A percentile compares a stretch with the other conserved stretches of the same genome.
Conservation (phyloP, 2,888 invertebrate genomes). For the Acheta domesticus region DNA sequence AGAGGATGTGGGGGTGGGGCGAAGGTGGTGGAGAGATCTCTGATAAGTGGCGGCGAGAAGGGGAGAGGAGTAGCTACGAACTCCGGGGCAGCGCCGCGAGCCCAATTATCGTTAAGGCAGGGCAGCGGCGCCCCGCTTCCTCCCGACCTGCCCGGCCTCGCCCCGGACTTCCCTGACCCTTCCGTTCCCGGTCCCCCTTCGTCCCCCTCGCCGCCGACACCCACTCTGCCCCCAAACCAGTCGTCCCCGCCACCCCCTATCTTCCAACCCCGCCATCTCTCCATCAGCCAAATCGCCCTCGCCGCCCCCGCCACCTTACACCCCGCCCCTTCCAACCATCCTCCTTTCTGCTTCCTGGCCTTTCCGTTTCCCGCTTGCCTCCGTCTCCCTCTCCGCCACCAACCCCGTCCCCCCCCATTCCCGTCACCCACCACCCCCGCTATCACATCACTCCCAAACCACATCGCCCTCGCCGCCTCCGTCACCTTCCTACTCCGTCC, state of each 20-base stretch:
- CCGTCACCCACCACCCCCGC: too few species aligned
- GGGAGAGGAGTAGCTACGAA: background rate
- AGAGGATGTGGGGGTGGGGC: background rate
- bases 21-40: background rate
- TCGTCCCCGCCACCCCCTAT: background rate
- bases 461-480: background rate
- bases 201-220: background rate
- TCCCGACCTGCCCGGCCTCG: background rate
- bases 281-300: too few species aligned
- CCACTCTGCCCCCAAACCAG: background rate
- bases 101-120: slow-evolving; percentile 10
- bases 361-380: too few species aligned
- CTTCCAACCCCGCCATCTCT: background rate
- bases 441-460: background rate
- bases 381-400: too few species aligned
- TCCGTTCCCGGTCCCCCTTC: background rate
- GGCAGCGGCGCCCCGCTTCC: background rate
- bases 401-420: too few species aligned
- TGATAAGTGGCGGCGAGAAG: background rate
- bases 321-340: too few species aligned
- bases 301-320: too few species aligned
- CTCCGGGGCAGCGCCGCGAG: background rate
- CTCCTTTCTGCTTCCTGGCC: too few species aligned
- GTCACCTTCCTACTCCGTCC: background rate
- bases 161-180: background rate